phyloP scores from a whole-genome alignment of 1,140 invertebrate genomes.

The Acarapis woodi region DNA sequence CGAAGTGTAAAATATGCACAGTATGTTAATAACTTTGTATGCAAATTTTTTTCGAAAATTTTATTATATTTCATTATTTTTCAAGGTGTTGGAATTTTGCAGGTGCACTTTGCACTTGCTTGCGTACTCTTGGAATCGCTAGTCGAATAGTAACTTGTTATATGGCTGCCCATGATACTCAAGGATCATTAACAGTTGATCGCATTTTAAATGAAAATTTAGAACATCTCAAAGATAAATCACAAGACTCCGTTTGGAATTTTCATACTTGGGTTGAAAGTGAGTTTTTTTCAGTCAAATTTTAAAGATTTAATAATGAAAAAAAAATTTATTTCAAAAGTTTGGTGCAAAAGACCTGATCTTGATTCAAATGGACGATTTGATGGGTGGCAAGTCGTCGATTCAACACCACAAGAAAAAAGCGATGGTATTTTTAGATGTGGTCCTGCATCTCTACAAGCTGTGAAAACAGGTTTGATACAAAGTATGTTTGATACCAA shows the following conservation, averaged over 20 bases:
- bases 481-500: conserved; percentile 40
- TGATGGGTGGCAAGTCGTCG: conserved; percentile 71
- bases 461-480: conserved; percentile 51
- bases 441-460: conserved; percentile 37
- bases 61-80: too few relatives aligned
- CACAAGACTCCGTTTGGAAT: conserved; percentile 23
- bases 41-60: too few relatives aligned
- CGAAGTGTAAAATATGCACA: conserved; percentile 36
- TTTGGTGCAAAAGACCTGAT: conserved; percentile 66
- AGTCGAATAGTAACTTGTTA: conserved; percentile 36
- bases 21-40: too few relatives aligned
- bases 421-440: conserved; percentile 37
- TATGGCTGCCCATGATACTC: conserved; percentile 41
- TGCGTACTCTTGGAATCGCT: conserved; percentile 36
- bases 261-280: conserved; percentile 94
- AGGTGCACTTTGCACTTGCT: conserved; percentile 28
- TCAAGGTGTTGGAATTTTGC: conserved; percentile 54
- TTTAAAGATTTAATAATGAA: too few relatives aligned
- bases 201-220: conserved; percentile 30
- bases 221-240: conserved; percentile 16
- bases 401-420: conserved; percentile 64
- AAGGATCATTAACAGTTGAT: conserved; percentile 38
- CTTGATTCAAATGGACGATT: conserved; percentile 24
- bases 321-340: too few relatives aligned
- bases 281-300: too few relatives aligned